Base-by-base conservation (phyloP, 2,888 invertebrate species). In the Luperina testacea region DNA sequence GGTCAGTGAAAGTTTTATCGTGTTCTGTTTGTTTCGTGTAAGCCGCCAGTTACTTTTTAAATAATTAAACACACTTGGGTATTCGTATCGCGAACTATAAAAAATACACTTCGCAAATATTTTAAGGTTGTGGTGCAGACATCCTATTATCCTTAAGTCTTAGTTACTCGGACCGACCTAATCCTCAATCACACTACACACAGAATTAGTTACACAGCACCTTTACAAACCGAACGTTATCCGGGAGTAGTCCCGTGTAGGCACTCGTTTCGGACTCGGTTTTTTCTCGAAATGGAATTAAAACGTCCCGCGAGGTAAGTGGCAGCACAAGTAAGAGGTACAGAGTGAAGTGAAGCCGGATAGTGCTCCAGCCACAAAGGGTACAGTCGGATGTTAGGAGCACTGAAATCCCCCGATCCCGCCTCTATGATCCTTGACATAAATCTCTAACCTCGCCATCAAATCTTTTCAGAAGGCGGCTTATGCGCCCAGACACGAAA, bases 401-500 rank as follows among this genome's bases (percentile, higher is more conserved):
- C 94, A 94, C 95, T 95, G 95, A 95, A 96, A 95, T 95, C 95
- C 95, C 94, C 93, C 95, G 95, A 96, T 95, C 95, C 94, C 95
- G 93, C 90, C 94, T 96, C 93, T 96, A 96, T 96, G 96, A 95
- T 96, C 96, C 97, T 97, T 96, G 97, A 97, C 97, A 96, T 96
- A 96, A 97, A 96, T 96, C 96, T 96, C 96, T 95, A 95, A 96
- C 96, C 95, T 94, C 95, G 94, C 95, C 96, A 95, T 96, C 96
- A 96, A 96, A 96, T 97, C 96, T 96, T 96, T 96, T 96, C 96
- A 94, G 94, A 93, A 93, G 92, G 93, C 92, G 94, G 96, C 96
- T 96, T 96, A 95, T 94, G 93, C 93, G 92, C 93, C 93, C 93
- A 94, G 94, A 94, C 94, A 94, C 93, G 95, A 94, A 94, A 94